Percentiles rank a stretch among this genome's conserved stretches.
Conservation (phyloP, 2,888 invertebrate genomes). For the Tipula unca region DNA sequence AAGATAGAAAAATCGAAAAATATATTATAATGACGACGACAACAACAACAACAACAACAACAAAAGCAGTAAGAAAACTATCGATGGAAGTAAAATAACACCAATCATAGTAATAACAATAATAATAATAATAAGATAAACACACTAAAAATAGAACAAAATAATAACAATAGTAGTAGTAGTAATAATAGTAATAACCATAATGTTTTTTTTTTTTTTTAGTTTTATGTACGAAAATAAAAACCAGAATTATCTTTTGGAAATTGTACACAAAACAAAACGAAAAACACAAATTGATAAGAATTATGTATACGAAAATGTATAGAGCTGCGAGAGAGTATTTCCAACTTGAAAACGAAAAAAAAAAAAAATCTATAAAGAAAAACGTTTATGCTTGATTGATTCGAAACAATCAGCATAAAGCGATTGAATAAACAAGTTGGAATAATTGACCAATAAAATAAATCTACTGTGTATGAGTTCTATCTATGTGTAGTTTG, state of each 20-base stretch:
- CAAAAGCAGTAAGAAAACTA: neutral
- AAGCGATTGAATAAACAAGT: neutral
- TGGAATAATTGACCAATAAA: neutral
- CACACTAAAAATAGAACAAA: neutral
- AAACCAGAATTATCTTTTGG: neutral
- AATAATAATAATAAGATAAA: neutral
- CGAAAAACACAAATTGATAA: neutral
- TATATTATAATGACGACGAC: neutral
- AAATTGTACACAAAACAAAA: neutral
- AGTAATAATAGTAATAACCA: neutral
- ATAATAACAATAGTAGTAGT: neutral
- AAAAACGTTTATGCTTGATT: neutral
- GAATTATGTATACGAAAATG: neutral
- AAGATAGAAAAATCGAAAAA: neutral
- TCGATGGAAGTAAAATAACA: neutral
- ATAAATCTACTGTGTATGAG: too few relatives aligned
- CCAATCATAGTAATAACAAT: neutral
- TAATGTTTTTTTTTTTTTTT: neutral
- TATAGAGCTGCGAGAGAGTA: neutral
- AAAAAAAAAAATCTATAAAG: neutral
- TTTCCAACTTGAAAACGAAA: neutral
- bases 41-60: neutral
- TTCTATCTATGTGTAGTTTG: too few relatives aligned
- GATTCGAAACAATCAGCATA: neutral
- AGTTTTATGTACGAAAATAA: neutral